Base-by-base conservation (phyloP, 2,113 vertebrate species). In the Ancistrus triradiatus region DNA sequence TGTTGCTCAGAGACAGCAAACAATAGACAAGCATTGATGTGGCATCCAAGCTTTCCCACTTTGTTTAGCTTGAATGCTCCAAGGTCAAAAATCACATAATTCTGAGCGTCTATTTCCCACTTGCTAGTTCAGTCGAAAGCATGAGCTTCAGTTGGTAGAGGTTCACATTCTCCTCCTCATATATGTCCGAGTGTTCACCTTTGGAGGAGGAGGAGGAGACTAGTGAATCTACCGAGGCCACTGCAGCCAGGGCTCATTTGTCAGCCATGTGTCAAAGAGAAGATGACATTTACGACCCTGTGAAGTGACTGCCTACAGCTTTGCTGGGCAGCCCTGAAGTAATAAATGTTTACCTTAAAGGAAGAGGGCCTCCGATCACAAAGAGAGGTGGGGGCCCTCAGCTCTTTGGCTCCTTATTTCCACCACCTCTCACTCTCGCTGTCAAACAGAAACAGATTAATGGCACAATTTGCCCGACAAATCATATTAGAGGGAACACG, bases 341-440 rank as follows among this genome's bases (percentile, higher is more conserved):
- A 94, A 97, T 93, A 95, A 92, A 92, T 95, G 92, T 92, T 95
- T 95, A 93, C 91, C 91, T 93, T 94, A 91, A 91, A 88, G 89
- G 92, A 90, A 91, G 86, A 87, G 85, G 86, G 86, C 85, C 90
- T 69, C 37, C 25, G 48, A 70, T 33, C 43, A 63, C 52, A 59
- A 55, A 68, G 56, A 71, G 59, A 67, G 56, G 63, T 63, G 73
- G 84, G 86, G 86, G 87, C 87, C 85, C 84, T 90, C 90, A 85
- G 79, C 81, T 87, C 88, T 87, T 80, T 81, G 83, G 85, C 84
- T 88, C 89, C 88, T 91, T 90, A 87, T 87, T 91, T 90, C 68
- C 35, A 71, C 14, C 17, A 66, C 33, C 73, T 74, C 70, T 69
- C 44, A 66, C 89, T 87, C 88, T 88, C 84, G 86, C 86, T 90